A percentile compares a stretch with the other conserved stretches of the same genome.
These are phyloP conservation scores for Myotis yumanensis DNA, from an alignment of 2,113 vertebrate genomes.

Conservation along the genomic window DNA sequence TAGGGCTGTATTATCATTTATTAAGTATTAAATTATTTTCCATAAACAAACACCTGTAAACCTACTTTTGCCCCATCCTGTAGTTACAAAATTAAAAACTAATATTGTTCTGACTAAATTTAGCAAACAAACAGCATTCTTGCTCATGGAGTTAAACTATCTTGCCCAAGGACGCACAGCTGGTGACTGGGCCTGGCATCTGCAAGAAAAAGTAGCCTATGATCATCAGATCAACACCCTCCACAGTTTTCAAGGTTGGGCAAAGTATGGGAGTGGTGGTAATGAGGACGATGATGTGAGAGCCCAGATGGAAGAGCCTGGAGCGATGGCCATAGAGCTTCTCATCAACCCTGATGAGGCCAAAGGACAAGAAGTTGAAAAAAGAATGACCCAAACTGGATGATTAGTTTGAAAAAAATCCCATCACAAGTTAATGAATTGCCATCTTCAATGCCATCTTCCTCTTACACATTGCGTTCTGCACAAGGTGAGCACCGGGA, in stretches of 20 bases:
- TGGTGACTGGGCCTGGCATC: not conserved
- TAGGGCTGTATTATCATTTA: not conserved
- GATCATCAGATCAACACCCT: too few species aligned
- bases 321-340: too few species aligned
- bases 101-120: not conserved
- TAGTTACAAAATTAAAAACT: not conserved
- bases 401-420: not conserved
- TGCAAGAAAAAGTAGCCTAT: not conserved
- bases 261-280: not conserved
- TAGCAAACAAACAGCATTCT: not conserved
- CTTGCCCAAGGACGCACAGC: too few species aligned
- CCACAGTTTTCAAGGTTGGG: not conserved
- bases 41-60: not conserved
- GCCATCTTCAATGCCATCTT: too few species aligned
- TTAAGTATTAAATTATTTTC: not conserved
- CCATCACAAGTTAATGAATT: not conserved
- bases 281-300: accelerated
- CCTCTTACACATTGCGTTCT: accelerated
- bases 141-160: not conserved
- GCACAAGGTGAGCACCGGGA: not conserved
- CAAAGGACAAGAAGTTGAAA: not conserved
- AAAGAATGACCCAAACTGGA: not conserved
- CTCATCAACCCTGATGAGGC: too few species aligned
- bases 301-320: not conserved
- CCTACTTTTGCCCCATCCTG: not conserved